Percentiles rank a stretch among this genome's conserved stretches.
phyloP scores from a whole-genome alignment of 2,888 invertebrate species.

The Tipula vernalis region DNA sequence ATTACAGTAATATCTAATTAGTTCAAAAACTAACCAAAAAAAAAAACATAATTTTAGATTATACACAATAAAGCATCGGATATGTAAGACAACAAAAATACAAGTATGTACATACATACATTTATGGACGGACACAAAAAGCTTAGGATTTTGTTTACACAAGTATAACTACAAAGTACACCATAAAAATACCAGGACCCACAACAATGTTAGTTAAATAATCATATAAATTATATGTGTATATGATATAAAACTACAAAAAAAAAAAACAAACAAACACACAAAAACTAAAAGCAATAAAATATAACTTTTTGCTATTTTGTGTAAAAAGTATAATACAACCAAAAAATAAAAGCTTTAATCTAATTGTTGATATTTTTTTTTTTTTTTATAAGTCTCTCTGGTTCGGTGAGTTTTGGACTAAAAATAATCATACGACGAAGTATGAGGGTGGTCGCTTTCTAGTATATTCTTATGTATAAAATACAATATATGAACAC shows the following conservation, averaged over 20 bases:
- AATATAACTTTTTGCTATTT: background rate
- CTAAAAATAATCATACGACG: background rate
- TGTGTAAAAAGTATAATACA: background rate
- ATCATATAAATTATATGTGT: background rate
- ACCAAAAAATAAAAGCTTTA: background rate
- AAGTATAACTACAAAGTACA: background rate
- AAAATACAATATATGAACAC: background rate
- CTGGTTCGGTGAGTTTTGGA: background rate
- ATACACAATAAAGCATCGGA: background rate
- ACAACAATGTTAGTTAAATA: background rate
- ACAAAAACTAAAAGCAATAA: background rate
- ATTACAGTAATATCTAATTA: background rate
- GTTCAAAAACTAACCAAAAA: background rate
- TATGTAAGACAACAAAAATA: background rate
- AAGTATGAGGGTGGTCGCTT: background rate
- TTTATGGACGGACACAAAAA: background rate
- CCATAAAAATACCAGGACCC: background rate
- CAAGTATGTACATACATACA: too few relatives aligned
- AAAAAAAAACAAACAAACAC: background rate
- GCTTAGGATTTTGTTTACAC: background rate
- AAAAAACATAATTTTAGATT: background rate
- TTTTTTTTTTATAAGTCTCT: background rate
- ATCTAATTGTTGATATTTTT: background rate
- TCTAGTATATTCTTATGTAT: background rate
- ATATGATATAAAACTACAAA: background rate